Evolutionary conservation across 2,888 invertebrate species (phyloP), one percentile per base, ranked within the genome.

Genomic region (Noctuana brunneofusca): DNA sequence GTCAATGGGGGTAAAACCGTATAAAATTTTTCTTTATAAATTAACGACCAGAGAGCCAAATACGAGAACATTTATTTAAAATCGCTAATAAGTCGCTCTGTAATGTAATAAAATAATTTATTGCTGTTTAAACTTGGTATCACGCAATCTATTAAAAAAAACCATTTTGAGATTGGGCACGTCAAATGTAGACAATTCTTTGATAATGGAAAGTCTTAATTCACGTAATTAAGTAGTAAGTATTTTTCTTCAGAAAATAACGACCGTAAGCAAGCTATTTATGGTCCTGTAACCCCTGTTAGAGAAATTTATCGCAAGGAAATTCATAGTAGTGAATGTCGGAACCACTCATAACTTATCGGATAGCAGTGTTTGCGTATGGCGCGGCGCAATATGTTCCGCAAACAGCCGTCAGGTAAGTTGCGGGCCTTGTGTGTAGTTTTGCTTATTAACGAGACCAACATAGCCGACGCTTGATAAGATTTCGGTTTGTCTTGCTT

Each of bases 391-490:
- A 80, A 81, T 79, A 76, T 79, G 80, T 79, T 83, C 73, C 66
- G 78, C 86, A 88, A 87, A 88, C 82, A 86, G 83, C 86, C 86
- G 76, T 80, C 83, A 88, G 87, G 87, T 82, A 76, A 82, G 78
- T 80, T 83, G 80, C 75, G 79, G 79, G 80, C 78, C 82, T 78
- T 82, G 87, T 89, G 87, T 86, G 83, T 81, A 89, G 87, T 88
- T 90, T 90, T 89, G 89, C 87, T 90, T 90, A 90, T 89, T 90
- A 90, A 88, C 86, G 78, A 86, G 74, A 80, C 84, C 83, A 89
- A 86, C 82, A 87, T 85, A 88, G 89, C 86, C 77, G 81, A 73
- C 81, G 84, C 80, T 85, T 86, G 90, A 85, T 89, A 90, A 90
- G 89, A 90, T 89, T 90, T 87, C 71, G 83, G 89, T 86, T 89